Percentiles rank a stretch among this genome's conserved stretches.
Evolutionary conservation across 2,113 vertebrate genomes (phyloP).

Genomic region (Plotosus lineatus): DNA sequence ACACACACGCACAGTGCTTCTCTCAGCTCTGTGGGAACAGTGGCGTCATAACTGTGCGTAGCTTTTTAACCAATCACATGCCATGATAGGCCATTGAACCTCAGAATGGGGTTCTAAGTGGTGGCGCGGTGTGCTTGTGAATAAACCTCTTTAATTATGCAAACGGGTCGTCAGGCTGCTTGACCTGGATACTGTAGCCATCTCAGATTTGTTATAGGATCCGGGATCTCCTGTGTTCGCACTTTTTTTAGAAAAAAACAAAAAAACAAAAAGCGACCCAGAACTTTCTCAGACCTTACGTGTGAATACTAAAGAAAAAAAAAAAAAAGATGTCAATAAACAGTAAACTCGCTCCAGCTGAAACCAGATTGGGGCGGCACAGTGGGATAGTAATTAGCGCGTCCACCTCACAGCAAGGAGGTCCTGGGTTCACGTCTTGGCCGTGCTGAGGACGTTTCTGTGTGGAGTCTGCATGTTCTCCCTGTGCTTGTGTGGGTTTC

Average conservation of each 20-base stretch:
- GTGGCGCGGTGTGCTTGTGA: constrained; percentile 19
- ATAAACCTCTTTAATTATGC: constrained; percentile 47
- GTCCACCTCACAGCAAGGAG: no score
- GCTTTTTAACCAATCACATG: constrained; percentile 16
- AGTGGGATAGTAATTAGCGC: no score
- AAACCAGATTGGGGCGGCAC: no score
- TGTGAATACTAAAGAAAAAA: background rate
- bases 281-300: background rate
- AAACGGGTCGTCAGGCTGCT: constrained; percentile 37
- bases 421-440: no score
- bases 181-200: constrained; percentile 20
- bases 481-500: no score
- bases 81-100: background rate
- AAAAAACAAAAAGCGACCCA: background rate
- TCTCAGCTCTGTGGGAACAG: background rate
- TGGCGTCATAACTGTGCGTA: constrained; percentile 7
- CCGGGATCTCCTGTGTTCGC: constrained; percentile 23
- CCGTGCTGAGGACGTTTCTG: no score
- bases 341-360: no score
- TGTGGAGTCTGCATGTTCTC: no score
- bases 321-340: no score
- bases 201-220: constrained; percentile 2
- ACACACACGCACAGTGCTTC: no score
- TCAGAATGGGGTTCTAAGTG: background rate
- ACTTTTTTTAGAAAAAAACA: background rate